Conservation (phyloP, 1,140 invertebrate species). For the Carposina sasakii region DNA sequence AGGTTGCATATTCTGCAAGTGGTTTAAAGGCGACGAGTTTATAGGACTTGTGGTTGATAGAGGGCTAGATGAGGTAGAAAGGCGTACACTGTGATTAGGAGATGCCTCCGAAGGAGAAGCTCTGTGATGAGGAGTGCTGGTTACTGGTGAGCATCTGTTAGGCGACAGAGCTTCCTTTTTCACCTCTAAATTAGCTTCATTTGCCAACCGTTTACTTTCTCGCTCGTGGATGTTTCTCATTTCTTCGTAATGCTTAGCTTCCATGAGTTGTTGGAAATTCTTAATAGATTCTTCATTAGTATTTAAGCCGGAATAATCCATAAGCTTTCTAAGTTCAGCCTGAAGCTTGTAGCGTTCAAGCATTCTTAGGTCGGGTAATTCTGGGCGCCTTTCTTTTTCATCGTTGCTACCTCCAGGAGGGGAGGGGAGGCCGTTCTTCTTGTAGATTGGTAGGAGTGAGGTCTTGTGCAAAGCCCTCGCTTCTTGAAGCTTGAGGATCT, state of each 20-base stretch:
- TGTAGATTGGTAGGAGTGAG: constrained; percentile 62
- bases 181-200: constrained; percentile 30
- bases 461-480: constrained; percentile 64
- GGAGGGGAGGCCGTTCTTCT: constrained; percentile 58
- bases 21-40: constrained; percentile 85
- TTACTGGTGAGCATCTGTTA: constrained; percentile 32
- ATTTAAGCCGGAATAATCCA: constrained; percentile 56
- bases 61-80: constrained; percentile 64
- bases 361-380: constrained; percentile 40
- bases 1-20: constrained; percentile 95
- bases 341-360: constrained; percentile 62
- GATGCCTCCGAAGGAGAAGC: constrained; percentile 49
- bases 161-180: constrained; percentile 49
- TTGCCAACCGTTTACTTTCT: constrained; percentile 30
- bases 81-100: constrained; percentile 42
- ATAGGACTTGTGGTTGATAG: constrained; percentile 70
- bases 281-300: constrained; percentile 60
- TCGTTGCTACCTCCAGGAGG: constrained; percentile 40
- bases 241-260: constrained; percentile 55
- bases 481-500: constrained; percentile 65
- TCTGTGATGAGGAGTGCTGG: constrained; percentile 38
- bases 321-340: constrained; percentile 64
- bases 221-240: constrained; percentile 46
- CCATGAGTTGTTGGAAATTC: constrained; percentile 65
- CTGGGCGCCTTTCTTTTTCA: constrained; percentile 33